These are phyloP conservation scores for Buphagus erythrorhynchus DNA, from an alignment of 2,797 vertebrate species.

Conservation along the genomic window DNA sequence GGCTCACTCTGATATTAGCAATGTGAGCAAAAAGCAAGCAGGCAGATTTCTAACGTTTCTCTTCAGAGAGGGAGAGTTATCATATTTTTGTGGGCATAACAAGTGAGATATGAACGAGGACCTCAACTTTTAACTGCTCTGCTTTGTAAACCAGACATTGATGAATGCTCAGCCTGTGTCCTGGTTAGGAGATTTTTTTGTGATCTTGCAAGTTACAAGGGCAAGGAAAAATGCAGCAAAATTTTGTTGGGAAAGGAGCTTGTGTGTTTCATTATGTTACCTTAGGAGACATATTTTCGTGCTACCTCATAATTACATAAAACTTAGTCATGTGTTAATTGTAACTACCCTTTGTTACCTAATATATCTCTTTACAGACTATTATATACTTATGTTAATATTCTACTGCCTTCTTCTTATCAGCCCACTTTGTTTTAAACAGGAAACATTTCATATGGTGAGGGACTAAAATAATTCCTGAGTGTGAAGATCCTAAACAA, in stretches of 20 bases:
- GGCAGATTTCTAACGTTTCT: not conserved
- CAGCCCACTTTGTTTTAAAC: constrained; percentile 50
- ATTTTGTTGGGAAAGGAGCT: not conserved
- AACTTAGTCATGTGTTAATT: not conserved
- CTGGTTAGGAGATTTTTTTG: not conserved
- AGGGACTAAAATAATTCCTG: constrained; percentile 42
- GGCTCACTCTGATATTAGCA: not conserved
- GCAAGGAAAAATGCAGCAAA: not conserved
- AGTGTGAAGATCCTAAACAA: constrained; percentile 38
- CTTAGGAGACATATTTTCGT: not conserved
- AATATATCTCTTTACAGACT: not conserved
- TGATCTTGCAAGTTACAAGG: not conserved
- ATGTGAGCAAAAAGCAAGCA: not conserved
- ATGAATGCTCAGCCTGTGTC: not conserved
- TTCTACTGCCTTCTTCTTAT: not conserved
- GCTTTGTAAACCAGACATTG: not conserved
- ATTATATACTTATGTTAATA: not conserved
- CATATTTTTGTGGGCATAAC: not conserved
- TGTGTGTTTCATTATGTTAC: not conserved
- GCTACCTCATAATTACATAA: not conserved
- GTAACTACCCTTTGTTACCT: not conserved
- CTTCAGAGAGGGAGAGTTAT: not conserved
- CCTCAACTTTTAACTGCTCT: not conserved
- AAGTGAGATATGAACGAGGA: not conserved
- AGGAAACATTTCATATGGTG: constrained; percentile 58